Evolutionary conservation across 2,888 invertebrate species (phyloP).

Genomic region (Glaucopsyche alexis): DNA sequence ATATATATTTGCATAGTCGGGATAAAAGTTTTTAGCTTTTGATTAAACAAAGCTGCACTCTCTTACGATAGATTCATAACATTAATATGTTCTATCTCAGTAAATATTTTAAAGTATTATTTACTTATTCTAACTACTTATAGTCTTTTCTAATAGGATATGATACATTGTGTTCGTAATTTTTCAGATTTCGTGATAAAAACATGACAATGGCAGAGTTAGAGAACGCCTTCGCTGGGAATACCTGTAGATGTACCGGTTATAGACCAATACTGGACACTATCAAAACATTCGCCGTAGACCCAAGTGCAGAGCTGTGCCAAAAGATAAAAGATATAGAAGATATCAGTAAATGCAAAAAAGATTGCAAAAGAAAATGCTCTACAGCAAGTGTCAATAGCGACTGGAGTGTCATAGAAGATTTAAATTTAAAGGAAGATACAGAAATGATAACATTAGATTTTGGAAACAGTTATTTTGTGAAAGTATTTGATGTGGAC

Average conservation of each 20-base stretch:
- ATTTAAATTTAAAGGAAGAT: conserved; percentile 39
- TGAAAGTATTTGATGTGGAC: conserved; percentile 67
- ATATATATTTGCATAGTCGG: no score
- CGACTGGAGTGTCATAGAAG: conserved; percentile 56
- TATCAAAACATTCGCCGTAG: conserved; percentile 85
- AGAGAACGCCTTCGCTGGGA: conserved; percentile 87
- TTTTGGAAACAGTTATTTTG: conserved; percentile 68
- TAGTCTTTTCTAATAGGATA: neutral
- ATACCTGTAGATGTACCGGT: conserved; percentile 90
- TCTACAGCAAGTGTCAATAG: conserved; percentile 50
- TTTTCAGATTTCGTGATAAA: conserved; percentile 67
- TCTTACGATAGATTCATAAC: no score
- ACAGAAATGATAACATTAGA: conserved; percentile 66
- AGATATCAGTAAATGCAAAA: conserved; percentile 52
- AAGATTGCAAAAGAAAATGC: conserved; percentile 53
- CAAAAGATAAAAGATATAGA: conserved; percentile 74
- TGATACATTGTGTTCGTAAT: neutral
- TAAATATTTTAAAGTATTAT: neutral
- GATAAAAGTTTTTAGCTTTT: no score
- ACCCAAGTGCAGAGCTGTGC: conserved; percentile 76
- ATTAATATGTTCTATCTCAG: neutral
- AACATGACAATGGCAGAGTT: conserved; percentile 83
- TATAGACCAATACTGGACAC: conserved; percentile 88
- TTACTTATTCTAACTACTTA: no score
- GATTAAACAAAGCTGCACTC: no score